These are phyloP conservation scores for Sebastolobus alascanus DNA, from an alignment of 2,797 vertebrate genomes.

Conservation along the genomic window DNA sequence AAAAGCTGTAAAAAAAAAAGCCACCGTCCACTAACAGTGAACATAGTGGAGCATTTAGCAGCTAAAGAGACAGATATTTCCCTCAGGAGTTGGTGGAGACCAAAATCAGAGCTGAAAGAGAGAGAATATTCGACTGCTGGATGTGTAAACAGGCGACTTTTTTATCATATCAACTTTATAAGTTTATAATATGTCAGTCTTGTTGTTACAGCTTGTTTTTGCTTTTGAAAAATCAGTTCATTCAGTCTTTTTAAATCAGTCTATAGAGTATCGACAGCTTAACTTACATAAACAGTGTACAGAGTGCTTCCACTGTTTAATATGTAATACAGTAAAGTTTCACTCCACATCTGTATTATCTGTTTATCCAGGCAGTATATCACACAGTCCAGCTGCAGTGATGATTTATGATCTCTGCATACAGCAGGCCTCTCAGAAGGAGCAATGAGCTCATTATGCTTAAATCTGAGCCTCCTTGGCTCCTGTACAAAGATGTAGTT, in stretches of 20 bases:
- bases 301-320: neutral
- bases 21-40: no score
- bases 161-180: no score
- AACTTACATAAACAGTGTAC: neutral
- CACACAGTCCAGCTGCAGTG: constrained; percentile 4
- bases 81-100: no score
- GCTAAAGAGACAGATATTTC: neutral
- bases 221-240: no score
- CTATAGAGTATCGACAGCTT: no score
- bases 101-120: no score
- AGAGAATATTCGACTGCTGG: no score
- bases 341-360: neutral
- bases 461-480: constrained; percentile 20
- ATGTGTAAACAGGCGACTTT: no score
- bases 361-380: constrained; percentile 5
- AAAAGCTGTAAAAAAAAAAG: neutral
- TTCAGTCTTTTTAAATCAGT: no score
- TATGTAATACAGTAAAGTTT: neutral
- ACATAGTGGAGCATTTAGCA: neutral
- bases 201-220: neutral
- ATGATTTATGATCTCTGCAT: constrained; percentile 34
- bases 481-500: neutral
- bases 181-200: neutral
- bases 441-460: constrained; percentile 23
- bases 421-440: constrained; percentile 1